Base-by-base conservation (phyloP, 2,797 vertebrate genomes). In the Hemibagrus guttatus region DNA sequence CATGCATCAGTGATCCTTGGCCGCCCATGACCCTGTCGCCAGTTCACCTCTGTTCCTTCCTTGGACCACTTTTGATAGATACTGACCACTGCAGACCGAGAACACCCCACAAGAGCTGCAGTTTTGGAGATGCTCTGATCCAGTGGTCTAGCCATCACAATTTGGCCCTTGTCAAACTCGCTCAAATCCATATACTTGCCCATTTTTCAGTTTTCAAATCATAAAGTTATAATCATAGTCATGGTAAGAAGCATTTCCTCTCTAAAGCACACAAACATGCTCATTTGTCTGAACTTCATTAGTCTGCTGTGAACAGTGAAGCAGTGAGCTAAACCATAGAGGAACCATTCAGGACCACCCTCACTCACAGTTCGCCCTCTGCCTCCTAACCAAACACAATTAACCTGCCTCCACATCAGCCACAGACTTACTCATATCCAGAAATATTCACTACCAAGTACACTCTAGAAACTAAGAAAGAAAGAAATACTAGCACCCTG, bases 351-450 rank as follows among this genome's bases (percentile, higher is more conserved):
- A 84, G 42, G 63, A 52, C 19, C 56, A 76, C 61, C 84, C 49
- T 84, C 74, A 63, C 4, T 64, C 79, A 78, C 64, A 31, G 12
- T 31, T 49, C n/a, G 17, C 68, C 64, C 23, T 46, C 39, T 49
- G 39, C 39, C 58, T 28, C 17, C 54, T 35, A 26, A 11, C 56
- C 19, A 79, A 78, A 78, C 74, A 84, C 16, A 42, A 61, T 21
- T 85, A 13, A 71, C 66, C 83, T 81, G 35, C 86, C 84, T 84
- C 35, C 80, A 88, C 31, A 56, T 58, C 23, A 75, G 69, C 86
- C 78, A 74, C 83, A 81, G 58, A 46, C 78, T 68, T 58, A 79
- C 58, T 86, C 54, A 66, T 76, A 75, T 82, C 78, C 52, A 76
- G 82, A 42, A 52, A 59, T 84, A 26, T 80, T 82, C 64, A 80